Evolutionary conservation across 2,888 invertebrate species (phyloP), one percentile per base, ranked within the genome.

Genomic region (Phlogophora meticulosa): DNA sequence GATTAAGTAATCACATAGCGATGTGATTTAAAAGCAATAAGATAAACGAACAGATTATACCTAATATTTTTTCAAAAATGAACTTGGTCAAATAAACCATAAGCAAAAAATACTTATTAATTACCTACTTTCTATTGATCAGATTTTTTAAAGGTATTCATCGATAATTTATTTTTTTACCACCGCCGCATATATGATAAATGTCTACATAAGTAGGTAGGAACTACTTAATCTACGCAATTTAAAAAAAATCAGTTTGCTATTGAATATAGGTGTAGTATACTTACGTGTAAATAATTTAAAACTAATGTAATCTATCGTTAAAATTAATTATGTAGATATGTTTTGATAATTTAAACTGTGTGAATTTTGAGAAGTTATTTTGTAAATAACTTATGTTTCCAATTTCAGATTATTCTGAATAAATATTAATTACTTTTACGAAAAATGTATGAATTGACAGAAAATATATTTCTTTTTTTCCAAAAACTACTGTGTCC

Each of bases 301-400:
- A 57, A 68, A 65, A 67, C 17, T 62, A 78, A 68, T 57, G 51
- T 79, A 76, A 72, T 63, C 61, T 71, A 71, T 76, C 10, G 34
- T 22, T 34, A 63, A 34, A 58, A 48, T 70, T 22, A 65, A 56
- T 38, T 43, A 59, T 58, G 65, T 76, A 81, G 71, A 67, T 79
- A 81, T 72, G 65, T 72, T 62, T 73, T 73, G 22, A 63, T 80
- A 72, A 67, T 75, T 81, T 71, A 64, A 70, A 76, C 43, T 63
- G 65, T 62, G 58, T 17, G 65, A 67, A 77, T 72, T 48, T 45
- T 38, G 46, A 64, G 22, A 69, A 74, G 78, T 72, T 79, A 62
- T 79, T 81, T 81, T 81, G 80, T 80, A 81, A 79, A 80, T 75
- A 79, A 72, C 67, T 72, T 61, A 32, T 42, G 59, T 79, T 65